Evolutionary conservation across 2,113 vertebrate species (phyloP).

Genomic region (Tenrec ecaudatus): DNA sequence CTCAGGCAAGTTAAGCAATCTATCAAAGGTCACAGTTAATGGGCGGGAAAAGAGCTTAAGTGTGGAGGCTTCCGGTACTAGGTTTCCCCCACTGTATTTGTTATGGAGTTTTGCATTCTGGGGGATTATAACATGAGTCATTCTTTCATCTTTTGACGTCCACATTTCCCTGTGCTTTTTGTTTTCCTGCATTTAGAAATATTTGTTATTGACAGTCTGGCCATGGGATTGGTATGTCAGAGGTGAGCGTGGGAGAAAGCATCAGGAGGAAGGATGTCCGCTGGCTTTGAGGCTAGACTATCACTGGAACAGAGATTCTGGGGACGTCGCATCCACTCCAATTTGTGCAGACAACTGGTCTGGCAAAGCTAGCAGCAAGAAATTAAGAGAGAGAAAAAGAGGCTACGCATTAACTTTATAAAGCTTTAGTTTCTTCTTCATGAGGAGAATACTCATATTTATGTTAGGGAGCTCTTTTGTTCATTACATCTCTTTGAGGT

Average conservation of each 20-base stretch:
- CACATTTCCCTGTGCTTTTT: neutral
- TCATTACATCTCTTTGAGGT: neutral
- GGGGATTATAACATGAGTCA: neutral
- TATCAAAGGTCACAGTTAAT: neutral
- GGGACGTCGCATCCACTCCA: neutral
- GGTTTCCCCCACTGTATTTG: neutral
- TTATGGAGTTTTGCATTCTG: neutral
- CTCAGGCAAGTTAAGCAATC: neutral
- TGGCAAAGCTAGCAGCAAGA: neutral
- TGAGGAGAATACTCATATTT: neutral
- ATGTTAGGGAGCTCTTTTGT: slow-evolving; percentile 23
- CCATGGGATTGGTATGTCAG: neutral
- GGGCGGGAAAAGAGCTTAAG: neutral
- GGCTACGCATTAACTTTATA: neutral
- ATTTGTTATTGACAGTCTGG: neutral
- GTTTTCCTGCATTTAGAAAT: neutral
- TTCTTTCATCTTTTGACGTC: slow-evolving; percentile 5
- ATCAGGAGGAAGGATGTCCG: neutral
- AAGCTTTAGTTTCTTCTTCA: neutral
- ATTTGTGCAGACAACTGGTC: neutral
- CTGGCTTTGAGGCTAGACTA: neutral
- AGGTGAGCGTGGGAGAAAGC: neutral
- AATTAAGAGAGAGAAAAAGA: neutral
- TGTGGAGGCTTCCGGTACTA: neutral
- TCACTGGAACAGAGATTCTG: neutral